Base-by-base conservation (phyloP, 2,888 invertebrate genomes). In the Agapostemon virescens region DNA sequence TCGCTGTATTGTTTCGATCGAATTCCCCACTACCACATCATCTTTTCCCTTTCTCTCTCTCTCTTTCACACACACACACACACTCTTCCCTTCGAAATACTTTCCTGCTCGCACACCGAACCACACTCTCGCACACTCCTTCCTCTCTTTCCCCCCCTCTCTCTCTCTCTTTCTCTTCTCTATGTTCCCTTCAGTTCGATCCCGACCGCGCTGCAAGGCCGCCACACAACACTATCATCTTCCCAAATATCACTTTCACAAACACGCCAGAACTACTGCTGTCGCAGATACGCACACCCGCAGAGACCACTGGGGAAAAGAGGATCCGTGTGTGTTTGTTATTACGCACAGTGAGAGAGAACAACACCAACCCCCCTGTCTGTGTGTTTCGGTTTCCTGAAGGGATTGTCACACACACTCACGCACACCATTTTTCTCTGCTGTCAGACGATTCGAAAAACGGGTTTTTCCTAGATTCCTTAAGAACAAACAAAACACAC, bases 1-100 rank as follows among this genome's bases (percentile, higher is more conserved):
- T 33, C 55, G 52, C 78, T 58, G 71, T 69, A 67, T 79, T 74
- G 74, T 69, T 84, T 80, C 83, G 77, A 77, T 83, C 80, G 76
- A 76, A 82, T 77, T 63, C 40, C 55, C 7, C 55, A 52, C 66
- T 77, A 76, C 77, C 63, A 61, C 17, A 40, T 49, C 17, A 26
- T 49, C 49, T 49, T 74, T 52, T 5, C 30, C 30, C 58, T 36
- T 49, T n/a, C 38, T 52, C 38, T 38, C 66, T 45, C 40, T 55
- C 36, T 23, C 55, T n/a, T n/a, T n/a, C n/a, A n/a, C n/a, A n/a
- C n/a, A n/a, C n/a, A n/a, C n/a, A 0, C 9, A 0, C 49, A n/a
- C 49, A n/a, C 49, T 49, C 49, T 49, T 49, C 11, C n/a, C 49
- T 49, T n/a, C n/a, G n/a, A 49, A 33, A 49, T 33, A 49, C n/a